phyloP scores from a whole-genome alignment of 1,140 invertebrate species.

The Chrysomallon squamiferum region DNA sequence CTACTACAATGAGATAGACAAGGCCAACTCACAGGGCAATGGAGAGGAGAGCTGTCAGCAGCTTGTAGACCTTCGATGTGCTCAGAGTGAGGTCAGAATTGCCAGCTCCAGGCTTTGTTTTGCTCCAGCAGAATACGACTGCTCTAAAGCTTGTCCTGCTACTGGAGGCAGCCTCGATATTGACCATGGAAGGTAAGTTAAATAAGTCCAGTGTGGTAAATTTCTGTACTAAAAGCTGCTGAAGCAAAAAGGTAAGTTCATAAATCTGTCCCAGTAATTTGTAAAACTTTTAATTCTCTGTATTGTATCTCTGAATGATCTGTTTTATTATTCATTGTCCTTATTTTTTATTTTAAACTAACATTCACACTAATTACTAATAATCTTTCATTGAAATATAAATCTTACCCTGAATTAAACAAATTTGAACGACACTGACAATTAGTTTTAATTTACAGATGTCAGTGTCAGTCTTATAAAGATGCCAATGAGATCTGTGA shows the following conservation, averaged over 20 bases:
- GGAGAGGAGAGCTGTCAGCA: constrained; percentile 52
- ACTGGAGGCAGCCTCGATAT: constrained; percentile 22
- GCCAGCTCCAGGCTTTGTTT: constrained; percentile 39
- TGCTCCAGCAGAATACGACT: constrained; percentile 32
- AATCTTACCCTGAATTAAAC: too few relatives aligned
- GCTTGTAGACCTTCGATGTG: constrained; percentile 45
- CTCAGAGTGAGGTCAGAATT: constrained; percentile 29
- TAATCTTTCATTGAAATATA: too few relatives aligned
- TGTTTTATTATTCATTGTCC: too few relatives aligned
- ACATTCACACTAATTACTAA: too few relatives aligned
- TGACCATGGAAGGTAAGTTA: constrained; percentile 45
- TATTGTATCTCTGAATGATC: too few relatives aligned
- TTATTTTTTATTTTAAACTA: too few relatives aligned
- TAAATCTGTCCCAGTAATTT: too few relatives aligned
- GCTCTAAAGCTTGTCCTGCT: constrained; percentile 26
- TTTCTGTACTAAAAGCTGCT: background rate
- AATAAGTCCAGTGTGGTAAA: background rate
- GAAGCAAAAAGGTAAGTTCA: background rate
- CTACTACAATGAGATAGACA: constrained; percentile 54
- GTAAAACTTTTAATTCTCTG: too few relatives aligned
- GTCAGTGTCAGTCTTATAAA: constrained; percentile 42
- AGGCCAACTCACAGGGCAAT: constrained; percentile 28
- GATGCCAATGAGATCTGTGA: constrained; percentile 50
- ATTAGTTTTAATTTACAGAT: too few relatives aligned
- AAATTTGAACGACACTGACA: too few relatives aligned